A percentile compares a stretch with the other conserved stretches of the same genome.
Evolutionary conservation across 1,140 invertebrate genomes (phyloP).

Genomic region (Danaus melanippus): DNA sequence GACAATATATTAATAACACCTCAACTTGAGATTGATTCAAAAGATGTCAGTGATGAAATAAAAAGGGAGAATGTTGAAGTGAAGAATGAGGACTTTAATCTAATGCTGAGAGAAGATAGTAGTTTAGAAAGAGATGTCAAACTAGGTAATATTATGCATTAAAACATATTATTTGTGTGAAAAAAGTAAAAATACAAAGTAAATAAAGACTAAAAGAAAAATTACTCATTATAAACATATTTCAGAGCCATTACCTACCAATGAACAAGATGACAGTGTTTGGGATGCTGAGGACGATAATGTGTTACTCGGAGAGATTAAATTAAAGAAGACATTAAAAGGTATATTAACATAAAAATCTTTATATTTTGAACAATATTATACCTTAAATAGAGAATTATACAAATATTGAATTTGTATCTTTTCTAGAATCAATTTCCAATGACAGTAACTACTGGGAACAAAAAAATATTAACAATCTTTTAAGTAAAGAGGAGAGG

Average conservation of each 20-base stretch:
- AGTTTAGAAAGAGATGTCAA: conserved; percentile 29
- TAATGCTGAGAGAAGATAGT: conserved; percentile 14
- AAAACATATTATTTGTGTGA: neutral
- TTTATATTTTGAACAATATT: conserved; percentile 4
- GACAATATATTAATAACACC: conserved; percentile 15
- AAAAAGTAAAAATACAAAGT: conserved; percentile 5
- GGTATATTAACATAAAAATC: conserved; percentile 9
- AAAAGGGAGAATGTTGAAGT: conserved; percentile 16
- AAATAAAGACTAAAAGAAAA: neutral
- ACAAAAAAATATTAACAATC: no score
- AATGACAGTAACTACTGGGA: conserved; percentile 1
- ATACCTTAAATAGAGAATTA: neutral
- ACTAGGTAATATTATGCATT: conserved; percentile 22
- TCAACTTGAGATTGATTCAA: conserved; percentile 7
- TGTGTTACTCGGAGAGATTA: conserved; percentile 32
- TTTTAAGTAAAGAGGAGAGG: no score
- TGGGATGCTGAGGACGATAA: conserved; percentile 47
- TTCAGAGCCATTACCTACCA: conserved; percentile 19
- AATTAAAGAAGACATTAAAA: conserved; percentile 24
- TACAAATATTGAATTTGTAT: conserved; percentile 1
- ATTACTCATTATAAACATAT: neutral
- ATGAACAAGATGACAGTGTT: conserved; percentile 17
- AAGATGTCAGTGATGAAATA: conserved; percentile 18
- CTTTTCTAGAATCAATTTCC: conserved; percentile 8
- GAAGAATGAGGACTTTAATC: conserved; percentile 8